Evolutionary conservation across 1,140 invertebrate species (phyloP).

Genomic region (Pseudomyrmex concolor): DNA sequence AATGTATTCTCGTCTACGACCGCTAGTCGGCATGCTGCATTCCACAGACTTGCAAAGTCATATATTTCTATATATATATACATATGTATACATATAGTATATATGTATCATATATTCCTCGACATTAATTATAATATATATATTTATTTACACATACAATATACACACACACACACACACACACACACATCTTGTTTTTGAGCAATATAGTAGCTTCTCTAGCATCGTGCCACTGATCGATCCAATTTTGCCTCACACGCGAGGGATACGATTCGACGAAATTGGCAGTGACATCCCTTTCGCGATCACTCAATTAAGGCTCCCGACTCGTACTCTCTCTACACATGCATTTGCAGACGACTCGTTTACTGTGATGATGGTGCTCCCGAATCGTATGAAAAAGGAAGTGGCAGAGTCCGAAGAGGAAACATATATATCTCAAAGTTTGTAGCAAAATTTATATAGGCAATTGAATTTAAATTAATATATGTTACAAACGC

Average conservation of each 20-base stretch:
- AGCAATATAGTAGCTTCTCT: background rate
- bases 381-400: background rate
- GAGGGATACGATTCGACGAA: background rate
- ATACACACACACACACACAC: constrained; percentile 5
- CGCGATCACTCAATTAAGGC: constrained; percentile 28
- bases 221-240: constrained; percentile 18
- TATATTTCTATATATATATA: constrained; percentile 15
- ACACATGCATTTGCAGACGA: constrained; percentile 45
- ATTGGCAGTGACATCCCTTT: constrained; percentile 8
- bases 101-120: background rate
- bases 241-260: background rate
- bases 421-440: background rate
- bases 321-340: constrained; percentile 10
- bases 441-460: constrained; percentile 1
- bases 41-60: constrained; percentile 55
- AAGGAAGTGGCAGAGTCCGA: background rate
- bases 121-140: background rate
- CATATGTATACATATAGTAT: constrained; percentile 10
- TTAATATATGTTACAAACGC: background rate
- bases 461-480: background rate
- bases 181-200: constrained; percentile 24
- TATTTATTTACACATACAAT: constrained; percentile 31
- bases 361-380: background rate
- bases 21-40: constrained; percentile 74
- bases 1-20: constrained; percentile 65